phyloP scores from a whole-genome alignment of 2,888 invertebrate species.

The Pardosa pseudoannulata region DNA sequence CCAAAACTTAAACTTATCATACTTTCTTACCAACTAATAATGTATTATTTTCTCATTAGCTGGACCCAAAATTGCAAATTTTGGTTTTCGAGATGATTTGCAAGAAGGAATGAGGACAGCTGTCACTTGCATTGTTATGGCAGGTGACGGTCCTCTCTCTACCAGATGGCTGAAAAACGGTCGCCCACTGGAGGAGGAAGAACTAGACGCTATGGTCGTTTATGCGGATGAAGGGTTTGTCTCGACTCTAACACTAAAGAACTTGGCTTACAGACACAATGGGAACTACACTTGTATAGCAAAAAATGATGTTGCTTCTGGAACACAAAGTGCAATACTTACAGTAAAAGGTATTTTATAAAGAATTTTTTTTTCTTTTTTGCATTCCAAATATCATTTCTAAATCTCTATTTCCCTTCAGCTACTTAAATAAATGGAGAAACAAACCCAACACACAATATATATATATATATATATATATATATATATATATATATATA shows the following conservation, averaged over 20 bases:
- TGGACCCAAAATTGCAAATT: conserved; percentile 63
- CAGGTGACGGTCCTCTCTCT: conserved; percentile 76
- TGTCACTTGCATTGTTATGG: conserved; percentile 69
- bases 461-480: too few relatives aligned
- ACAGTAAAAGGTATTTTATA: conserved; percentile 73
- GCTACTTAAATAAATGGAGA: too few relatives aligned
- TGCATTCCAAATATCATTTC: too few relatives aligned
- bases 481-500: too few relatives aligned
- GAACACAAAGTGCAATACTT: conserved; percentile 75
- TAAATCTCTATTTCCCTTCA: too few relatives aligned
- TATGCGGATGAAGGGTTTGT: conserved; percentile 73
- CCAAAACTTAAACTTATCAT: too few relatives aligned
- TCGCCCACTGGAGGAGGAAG: conserved; percentile 75
- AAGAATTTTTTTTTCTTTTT: not conserved
- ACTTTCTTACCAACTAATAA: too few relatives aligned
- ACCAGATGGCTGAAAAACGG: conserved; percentile 78
- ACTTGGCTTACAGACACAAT: conserved; percentile 76
- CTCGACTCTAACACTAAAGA: conserved; percentile 76
- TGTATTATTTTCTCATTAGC: too few relatives aligned
- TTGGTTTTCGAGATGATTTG: conserved; percentile 59
- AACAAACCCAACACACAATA: too few relatives aligned
- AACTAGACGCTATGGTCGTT: conserved; percentile 48
- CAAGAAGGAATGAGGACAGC: conserved; percentile 69
- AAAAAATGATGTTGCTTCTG: conserved; percentile 76
- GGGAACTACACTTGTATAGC: conserved; percentile 77